Percentiles rank a stretch among this genome's conserved stretches.
phyloP scores from a whole-genome alignment of 1,140 invertebrate genomes.

The Leptoteleia sp. region DNA sequence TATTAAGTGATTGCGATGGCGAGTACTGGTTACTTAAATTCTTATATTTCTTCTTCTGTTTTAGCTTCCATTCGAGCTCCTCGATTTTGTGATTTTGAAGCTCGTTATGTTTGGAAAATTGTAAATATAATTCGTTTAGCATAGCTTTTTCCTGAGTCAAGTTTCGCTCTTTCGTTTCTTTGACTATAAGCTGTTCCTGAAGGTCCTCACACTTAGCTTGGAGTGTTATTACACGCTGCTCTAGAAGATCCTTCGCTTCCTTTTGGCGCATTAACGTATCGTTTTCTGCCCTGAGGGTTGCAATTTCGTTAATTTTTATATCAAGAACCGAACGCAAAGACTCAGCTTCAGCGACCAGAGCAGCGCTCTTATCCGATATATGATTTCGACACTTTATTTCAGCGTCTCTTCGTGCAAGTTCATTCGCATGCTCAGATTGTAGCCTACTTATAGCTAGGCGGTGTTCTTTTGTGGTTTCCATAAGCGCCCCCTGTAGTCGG shows the following conservation, averaged over 20 bases:
- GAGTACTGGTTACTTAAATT: conserved; percentile 78
- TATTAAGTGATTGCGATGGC: conserved; percentile 45
- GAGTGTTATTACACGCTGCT: conserved; percentile 82
- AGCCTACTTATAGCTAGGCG: conserved; percentile 74
- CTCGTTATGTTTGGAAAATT: conserved; percentile 89
- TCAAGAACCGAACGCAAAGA: conserved; percentile 89
- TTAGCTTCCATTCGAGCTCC: conserved; percentile 91
- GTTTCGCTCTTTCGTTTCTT: conserved; percentile 82
- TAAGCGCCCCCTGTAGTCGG: conserved; percentile 69
- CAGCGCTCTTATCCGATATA: conserved; percentile 73
- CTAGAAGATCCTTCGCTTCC: conserved; percentile 83
- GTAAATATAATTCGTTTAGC: conserved; percentile 86
- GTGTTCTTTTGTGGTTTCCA: conserved; percentile 70
- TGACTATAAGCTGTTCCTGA: conserved; percentile 84
- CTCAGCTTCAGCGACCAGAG: conserved; percentile 85
- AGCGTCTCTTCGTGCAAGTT: conserved; percentile 71
- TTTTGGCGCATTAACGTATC: conserved; percentile 81
- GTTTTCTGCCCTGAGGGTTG: conserved; percentile 85
- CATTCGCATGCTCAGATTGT: conserved; percentile 76
- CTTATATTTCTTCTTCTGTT: conserved; percentile 86
- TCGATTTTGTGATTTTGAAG: conserved; percentile 91
- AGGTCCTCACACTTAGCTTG: conserved; percentile 87
- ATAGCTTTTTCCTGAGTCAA: conserved; percentile 84
- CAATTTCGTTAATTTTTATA: conserved; percentile 87
- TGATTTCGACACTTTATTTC: conserved; percentile 70